A percentile compares a stretch with the other conserved stretches of the same genome.
Conservation (phyloP, 2,113 vertebrate genomes). For the Trachemys scripta region DNA sequence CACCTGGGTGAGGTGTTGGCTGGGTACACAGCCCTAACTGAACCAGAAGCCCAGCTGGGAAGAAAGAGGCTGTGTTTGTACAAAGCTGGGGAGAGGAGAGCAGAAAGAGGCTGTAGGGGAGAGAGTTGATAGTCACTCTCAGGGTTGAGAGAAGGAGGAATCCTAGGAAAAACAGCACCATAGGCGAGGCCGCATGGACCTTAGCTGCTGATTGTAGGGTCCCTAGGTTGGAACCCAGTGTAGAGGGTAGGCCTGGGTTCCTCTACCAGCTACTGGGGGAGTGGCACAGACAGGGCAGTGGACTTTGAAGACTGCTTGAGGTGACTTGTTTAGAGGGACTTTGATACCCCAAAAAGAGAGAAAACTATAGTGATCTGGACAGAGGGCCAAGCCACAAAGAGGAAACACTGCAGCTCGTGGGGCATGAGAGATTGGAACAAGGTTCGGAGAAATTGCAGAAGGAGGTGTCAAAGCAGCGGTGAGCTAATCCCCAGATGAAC, state of each 20-base stretch:
- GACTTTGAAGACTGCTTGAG: neutral
- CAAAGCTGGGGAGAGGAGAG: neutral
- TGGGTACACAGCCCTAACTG: neutral
- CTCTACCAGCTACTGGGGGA: neutral
- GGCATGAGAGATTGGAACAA: neutral
- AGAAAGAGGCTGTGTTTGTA: neutral
- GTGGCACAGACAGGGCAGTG: neutral
- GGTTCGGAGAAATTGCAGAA: neutral
- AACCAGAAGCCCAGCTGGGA: neutral
- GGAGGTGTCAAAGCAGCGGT: neutral
- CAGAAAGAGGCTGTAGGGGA: neutral
- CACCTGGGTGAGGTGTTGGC: neutral
- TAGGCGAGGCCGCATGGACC: too few species aligned
- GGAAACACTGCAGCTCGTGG: neutral
- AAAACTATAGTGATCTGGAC: too few species aligned
- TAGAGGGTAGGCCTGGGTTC: neutral
- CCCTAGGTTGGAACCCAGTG: neutral
- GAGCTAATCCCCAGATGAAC: neutral
- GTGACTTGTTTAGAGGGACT: neutral
- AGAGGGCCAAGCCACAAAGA: neutral
- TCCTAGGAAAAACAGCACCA: rapidly evolving
- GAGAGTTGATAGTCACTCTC: too few species aligned
- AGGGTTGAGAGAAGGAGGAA: too few species aligned
- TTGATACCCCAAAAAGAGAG: too few species aligned
- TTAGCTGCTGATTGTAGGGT: too few species aligned